Evolutionary conservation across 1,140 invertebrate genomes (phyloP), one percentile per base, ranked within the genome.

Genomic region (Aradophagus sp.): DNA sequence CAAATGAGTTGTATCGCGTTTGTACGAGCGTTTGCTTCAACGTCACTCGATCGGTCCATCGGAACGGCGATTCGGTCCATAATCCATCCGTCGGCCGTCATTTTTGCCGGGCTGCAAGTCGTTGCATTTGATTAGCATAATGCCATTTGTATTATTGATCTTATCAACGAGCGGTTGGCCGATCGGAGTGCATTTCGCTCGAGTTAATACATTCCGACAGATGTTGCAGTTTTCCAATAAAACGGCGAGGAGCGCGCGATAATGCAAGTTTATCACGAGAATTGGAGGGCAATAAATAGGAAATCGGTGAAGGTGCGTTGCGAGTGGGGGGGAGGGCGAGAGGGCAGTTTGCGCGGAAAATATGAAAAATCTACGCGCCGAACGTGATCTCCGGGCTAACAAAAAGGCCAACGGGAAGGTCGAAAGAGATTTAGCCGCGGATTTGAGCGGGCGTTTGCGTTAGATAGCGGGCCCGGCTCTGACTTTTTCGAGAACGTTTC

Each of bases 401-500:
- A n/a, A n/a, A n/a, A n/a, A n/a, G n/a, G n/a, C n/a, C n/a, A n/a
- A 50, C 47, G 72, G 70, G 72, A 67, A 66, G 53, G n/a, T 7
- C 8, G 23, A 42, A 48, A 48, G 65, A 68, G 58, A 77, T 67
- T 67, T 53, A 65, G 56, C 27, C 27, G 53, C 41, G 44, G 45
- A 50, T 65, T 61, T 38, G 55, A 52, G 32, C 42, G 31, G 36
- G 38, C 27, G 53, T 56, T 73, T 73, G 47, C 32, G 61, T 27
- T 39, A 59, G 47, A 68, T 68, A 68, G 39, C 44, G 29, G 38
- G 16, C 8, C 32, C 31, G 53, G 23, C 35, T 48, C 26, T 70
- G 41, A n/a, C n/a, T 75, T 74, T 75, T 74, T 48, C 29, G 41
- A 47, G 76, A 77, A 77, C 68, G 75, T 66, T 76, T 35, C 58